Conservation (phyloP, 35 echinoderm and acorn worm species). For the Ptychodera flava region DNA sequence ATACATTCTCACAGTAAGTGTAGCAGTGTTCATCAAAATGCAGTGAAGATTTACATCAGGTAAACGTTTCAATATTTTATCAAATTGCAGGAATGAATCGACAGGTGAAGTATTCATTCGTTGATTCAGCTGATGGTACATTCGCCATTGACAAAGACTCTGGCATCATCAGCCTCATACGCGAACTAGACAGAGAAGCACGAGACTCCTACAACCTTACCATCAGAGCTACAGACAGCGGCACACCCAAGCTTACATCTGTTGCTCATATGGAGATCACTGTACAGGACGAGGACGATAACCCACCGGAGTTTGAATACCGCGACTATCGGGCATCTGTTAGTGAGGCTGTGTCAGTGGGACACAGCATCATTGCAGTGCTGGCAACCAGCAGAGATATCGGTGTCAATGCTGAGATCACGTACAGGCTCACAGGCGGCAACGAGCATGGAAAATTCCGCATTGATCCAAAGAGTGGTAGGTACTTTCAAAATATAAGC, state of each 20-base stretch:
- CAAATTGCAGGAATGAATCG: slow-evolving; percentile 64
- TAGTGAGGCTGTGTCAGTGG: slow-evolving; percentile 51
- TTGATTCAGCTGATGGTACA: slow-evolving; percentile 20
- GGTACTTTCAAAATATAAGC: not conserved
- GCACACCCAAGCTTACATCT: slow-evolving; percentile 35
- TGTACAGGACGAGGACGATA: slow-evolving; percentile 96
- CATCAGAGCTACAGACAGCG: slow-evolving; percentile 52
- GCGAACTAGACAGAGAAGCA: slow-evolving; percentile 61
- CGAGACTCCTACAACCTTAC: slow-evolving; percentile 82
- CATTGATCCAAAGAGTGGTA: slow-evolving; percentile 61
- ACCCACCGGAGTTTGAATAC: slow-evolving; percentile 88
- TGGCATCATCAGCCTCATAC: slow-evolving; percentile 66
- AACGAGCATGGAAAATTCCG: slow-evolving; percentile 95
- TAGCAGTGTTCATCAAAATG: too few species aligned
- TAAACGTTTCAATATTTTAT: too few species aligned
- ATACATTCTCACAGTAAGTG: too few species aligned
- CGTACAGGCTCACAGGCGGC: slow-evolving; percentile 67
- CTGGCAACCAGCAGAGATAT: slow-evolving; percentile 75
- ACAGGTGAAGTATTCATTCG: slow-evolving; percentile 54
- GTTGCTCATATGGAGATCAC: slow-evolving; percentile 55
- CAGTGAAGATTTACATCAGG: too few species aligned
- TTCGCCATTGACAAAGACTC: slow-evolving; percentile 73
- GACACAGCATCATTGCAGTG: slow-evolving; percentile 42
- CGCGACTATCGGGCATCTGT: slow-evolving; percentile 71
- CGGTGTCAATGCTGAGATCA: slow-evolving; percentile 75